Base-by-base conservation (phyloP, 2,888 invertebrate species). In the Ormyrus labotus region DNA sequence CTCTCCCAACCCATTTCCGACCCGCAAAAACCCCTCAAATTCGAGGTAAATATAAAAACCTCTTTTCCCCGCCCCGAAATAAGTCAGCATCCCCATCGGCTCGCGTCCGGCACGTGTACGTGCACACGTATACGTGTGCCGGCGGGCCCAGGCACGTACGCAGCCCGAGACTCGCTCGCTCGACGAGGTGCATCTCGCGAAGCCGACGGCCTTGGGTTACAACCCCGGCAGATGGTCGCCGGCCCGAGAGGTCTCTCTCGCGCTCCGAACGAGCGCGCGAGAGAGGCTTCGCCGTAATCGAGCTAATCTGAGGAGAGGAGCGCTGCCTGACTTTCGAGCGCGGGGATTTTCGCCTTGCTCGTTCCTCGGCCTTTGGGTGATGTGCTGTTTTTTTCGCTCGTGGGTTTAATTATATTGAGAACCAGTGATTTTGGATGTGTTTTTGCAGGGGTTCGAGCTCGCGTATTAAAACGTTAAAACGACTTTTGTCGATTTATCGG, bases 171-270 rank as follows among this genome's bases (percentile, higher is more conserved):
- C 19, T 45, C 34, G 51, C 47, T 19, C 19, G 67, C 34, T 34
- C 34, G 34, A 34, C 34, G 34, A 34, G 34, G 53, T 58, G 64
- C 68, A 47, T 57, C 79, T 83, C 83, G 63, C 63, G 63, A 63
- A 85, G 86, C 83, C 83, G 86, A 77, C 84, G 88, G 83, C 88
- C 88, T 88, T 88, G 88, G 80, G 87, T 81, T 82, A 75, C 78
- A 83, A 81, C 82, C 74, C 81, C 84, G 85, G 86, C 87, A 86
- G 87, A 87, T 85, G 87, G 85, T 81, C 81, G 77, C 78, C 83
- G 79, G 65, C 73, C 71, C 75, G 70, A 75, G 80, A 13, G 13
- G 13, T 13, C 13, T 13, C 80, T 83, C 78, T 82, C 72, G 55
- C 78, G 11, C 72, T 13, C 65, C 71, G 51, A 47, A 47, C 55